Percentiles rank a stretch among this genome's conserved stretches.
Evolutionary conservation across 1,140 invertebrate genomes (phyloP).

Genomic region (Bombus picipes): DNA sequence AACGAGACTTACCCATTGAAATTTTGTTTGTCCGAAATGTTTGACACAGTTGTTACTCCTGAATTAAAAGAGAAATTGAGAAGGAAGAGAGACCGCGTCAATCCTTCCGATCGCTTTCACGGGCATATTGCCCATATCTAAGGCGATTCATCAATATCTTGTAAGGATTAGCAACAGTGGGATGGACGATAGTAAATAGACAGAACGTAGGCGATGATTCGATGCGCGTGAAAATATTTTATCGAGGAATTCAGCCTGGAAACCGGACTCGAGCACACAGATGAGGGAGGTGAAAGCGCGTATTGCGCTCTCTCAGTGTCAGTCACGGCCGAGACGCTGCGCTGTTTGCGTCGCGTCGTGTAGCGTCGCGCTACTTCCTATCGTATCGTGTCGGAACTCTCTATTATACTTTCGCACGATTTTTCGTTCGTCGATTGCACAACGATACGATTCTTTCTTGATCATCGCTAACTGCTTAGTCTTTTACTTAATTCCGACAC

Average conservation of each 20-base stretch:
- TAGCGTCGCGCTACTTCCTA: neutral
- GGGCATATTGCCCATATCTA: neutral
- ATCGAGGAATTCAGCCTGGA: conserved; percentile 5
- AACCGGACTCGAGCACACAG: conserved; percentile 44
- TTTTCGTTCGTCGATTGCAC: neutral
- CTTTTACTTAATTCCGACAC: neutral
- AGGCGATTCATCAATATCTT: neutral
- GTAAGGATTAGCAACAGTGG: neutral
- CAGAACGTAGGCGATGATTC: conserved; percentile 2
- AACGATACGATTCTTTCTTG: neutral
- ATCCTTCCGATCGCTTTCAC: neutral
- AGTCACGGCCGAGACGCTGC: conserved; percentile 80
- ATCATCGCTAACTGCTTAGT: neutral
- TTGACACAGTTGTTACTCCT: neutral
- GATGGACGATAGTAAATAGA: neutral
- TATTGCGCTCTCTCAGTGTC: conserved; percentile 76
- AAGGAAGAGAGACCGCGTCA: neutral
- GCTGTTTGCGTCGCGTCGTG: conserved; percentile 2
- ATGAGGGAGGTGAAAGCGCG: conserved; percentile 80
- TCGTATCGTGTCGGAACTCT: neutral
- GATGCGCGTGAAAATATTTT: conserved; percentile 19
- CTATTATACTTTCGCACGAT: neutral
- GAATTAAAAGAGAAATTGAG: neutral
- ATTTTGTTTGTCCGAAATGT: neutral
- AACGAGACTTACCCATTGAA: conserved; percentile 5